These are phyloP conservation scores for Mus spretus DNA, from an alignment of 2,797 vertebrate genomes.

Conservation along the genomic window DNA sequence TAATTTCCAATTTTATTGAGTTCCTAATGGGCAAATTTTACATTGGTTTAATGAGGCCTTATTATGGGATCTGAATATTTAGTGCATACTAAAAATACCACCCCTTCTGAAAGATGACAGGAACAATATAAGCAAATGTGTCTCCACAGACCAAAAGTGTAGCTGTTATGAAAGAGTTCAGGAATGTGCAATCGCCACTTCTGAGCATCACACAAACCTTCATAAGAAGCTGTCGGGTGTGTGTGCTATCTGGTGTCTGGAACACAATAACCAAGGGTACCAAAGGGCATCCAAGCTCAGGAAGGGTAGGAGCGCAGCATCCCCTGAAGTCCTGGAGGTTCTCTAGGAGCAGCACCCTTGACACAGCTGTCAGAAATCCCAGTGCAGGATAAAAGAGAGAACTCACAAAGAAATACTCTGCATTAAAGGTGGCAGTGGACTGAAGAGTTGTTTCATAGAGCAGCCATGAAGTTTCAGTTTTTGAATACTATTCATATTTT, in stretches of 20 bases:
- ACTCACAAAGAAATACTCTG: background rate
- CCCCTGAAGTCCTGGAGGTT: background rate
- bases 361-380: background rate
- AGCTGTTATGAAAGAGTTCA: background rate
- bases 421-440: background rate
- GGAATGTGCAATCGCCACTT: background rate
- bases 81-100: background rate
- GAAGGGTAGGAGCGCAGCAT: background rate
- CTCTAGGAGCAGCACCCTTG: background rate
- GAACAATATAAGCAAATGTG: background rate
- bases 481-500: background rate
- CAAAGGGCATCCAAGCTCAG: background rate
- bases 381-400: background rate
- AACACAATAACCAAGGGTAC: background rate
- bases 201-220: background rate
- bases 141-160: background rate
- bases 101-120: background rate
- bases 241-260: background rate
- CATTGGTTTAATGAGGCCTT: background rate
- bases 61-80: background rate
- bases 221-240: rapidly evolving
- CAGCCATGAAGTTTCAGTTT: background rate
- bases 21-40: background rate
- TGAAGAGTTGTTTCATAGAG: conserved; percentile 23
- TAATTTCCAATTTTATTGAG: background rate